Evolutionary conservation across 2,113 vertebrate genomes (phyloP).

Genomic region (Arenaria interpres): DNA sequence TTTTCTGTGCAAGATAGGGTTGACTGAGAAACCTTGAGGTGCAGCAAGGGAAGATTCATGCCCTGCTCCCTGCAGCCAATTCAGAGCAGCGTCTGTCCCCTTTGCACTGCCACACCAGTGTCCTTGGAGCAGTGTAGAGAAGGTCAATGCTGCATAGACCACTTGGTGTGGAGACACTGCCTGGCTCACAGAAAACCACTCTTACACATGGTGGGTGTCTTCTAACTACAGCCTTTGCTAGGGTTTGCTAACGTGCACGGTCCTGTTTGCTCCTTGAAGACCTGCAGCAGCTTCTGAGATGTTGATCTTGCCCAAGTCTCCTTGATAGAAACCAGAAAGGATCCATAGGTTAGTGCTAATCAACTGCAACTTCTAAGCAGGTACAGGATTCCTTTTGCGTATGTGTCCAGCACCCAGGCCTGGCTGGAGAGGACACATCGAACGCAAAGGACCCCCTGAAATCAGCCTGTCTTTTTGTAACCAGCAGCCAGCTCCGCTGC

Average conservation of each 20-base stretch:
- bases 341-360: background rate
- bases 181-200: background rate
- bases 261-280: background rate
- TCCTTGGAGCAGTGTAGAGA: background rate
- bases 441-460: background rate
- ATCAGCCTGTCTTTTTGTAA: background rate
- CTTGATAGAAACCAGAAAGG: background rate
- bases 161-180: background rate
- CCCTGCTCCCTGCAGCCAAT: background rate
- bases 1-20: background rate
- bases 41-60: background rate
- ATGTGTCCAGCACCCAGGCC: background rate
- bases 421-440: background rate
- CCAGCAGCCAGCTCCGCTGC: background rate
- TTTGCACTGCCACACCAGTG: background rate
- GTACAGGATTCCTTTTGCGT: background rate
- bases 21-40: background rate
- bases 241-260: background rate
- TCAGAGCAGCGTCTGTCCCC: background rate
- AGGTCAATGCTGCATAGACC: background rate
- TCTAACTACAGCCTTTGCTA: background rate
- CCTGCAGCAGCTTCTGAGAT: background rate
- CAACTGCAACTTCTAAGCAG: background rate
- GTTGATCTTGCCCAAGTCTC: background rate
- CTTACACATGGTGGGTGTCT: background rate